These are phyloP conservation scores for Parus major DNA, from an alignment of 2,113 vertebrate genomes.

Conservation along the genomic window DNA sequence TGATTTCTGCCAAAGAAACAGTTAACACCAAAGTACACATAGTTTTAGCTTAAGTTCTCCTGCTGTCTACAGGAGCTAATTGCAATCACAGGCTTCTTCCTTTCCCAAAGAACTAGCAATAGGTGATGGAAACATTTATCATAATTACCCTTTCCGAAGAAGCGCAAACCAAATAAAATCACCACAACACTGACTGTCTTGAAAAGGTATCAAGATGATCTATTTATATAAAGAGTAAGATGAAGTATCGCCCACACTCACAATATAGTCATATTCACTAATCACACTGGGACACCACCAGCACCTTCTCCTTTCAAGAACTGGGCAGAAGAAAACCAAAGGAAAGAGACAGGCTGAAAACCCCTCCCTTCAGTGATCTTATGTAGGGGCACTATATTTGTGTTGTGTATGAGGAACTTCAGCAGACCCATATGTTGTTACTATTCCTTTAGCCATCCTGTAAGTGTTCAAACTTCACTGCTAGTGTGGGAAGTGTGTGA, in stretches of 20 bases:
- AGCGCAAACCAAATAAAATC: constrained; percentile 17
- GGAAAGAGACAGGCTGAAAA: neutral
- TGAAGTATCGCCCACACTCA: neutral
- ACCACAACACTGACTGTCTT: constrained; percentile 14
- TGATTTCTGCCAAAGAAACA: neutral
- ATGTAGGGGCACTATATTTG: neutral
- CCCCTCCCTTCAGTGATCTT: neutral
- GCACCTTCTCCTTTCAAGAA: neutral
- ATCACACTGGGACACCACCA: neutral
- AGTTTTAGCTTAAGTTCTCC: constrained; percentile 6
- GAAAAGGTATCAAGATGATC: neutral
- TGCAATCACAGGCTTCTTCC: constrained; percentile 19
- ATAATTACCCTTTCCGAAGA: constrained; percentile 48
- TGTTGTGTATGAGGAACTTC: neutral
- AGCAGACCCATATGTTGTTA: neutral
- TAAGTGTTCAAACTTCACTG: neutral
- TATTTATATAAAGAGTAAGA: constrained; percentile 3
- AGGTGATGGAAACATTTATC: constrained; percentile 52
- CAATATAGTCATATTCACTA: neutral
- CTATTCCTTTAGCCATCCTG: neutral
- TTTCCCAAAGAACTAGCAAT: constrained; percentile 30
- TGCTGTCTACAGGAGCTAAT: constrained; percentile 27
- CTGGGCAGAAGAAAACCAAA: neutral
- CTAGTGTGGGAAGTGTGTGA: neutral
- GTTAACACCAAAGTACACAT: constrained; percentile 6